These are phyloP conservation scores for Oenanthe oenanthe DNA, from an alignment of 2,113 vertebrate genomes.

Conservation along the genomic window DNA sequence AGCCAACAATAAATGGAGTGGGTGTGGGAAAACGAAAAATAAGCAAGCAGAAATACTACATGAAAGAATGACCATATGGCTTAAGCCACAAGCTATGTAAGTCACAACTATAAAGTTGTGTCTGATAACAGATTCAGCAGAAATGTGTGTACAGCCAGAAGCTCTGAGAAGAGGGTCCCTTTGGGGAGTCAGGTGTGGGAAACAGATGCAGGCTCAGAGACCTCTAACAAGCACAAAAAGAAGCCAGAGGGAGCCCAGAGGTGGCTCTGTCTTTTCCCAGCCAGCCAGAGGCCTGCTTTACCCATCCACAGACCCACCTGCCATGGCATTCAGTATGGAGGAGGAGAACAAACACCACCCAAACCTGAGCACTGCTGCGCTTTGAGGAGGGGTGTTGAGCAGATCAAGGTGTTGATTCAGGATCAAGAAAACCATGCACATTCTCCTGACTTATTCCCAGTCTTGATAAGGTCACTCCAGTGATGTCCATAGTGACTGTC, in stretches of 20 bases:
- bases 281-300: neutral
- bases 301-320: neutral
- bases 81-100: slow-evolving; percentile 68
- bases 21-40: slow-evolving; percentile 77
- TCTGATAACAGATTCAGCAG: slow-evolving; percentile 34
- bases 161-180: neutral
- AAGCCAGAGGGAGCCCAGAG: neutral
- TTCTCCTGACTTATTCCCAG: neutral
- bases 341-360: neutral
- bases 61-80: slow-evolving; percentile 74
- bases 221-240: neutral
- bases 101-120: slow-evolving; percentile 42
- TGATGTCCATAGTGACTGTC: neutral
- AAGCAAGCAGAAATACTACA: slow-evolving; percentile 71
- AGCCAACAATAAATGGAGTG: slow-evolving; percentile 76
- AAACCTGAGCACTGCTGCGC: fast-evolving
- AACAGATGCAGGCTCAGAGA: neutral
- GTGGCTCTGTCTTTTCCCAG: neutral
- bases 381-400: neutral
- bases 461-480: neutral
- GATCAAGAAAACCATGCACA: neutral
- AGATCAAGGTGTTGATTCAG: neutral
- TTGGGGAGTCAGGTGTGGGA: neutral
- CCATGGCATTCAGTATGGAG: neutral
- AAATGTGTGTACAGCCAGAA: slow-evolving; percentile 11